phyloP scores from a whole-genome alignment of 2,113 vertebrate genomes.

The Chitala chitala region DNA sequence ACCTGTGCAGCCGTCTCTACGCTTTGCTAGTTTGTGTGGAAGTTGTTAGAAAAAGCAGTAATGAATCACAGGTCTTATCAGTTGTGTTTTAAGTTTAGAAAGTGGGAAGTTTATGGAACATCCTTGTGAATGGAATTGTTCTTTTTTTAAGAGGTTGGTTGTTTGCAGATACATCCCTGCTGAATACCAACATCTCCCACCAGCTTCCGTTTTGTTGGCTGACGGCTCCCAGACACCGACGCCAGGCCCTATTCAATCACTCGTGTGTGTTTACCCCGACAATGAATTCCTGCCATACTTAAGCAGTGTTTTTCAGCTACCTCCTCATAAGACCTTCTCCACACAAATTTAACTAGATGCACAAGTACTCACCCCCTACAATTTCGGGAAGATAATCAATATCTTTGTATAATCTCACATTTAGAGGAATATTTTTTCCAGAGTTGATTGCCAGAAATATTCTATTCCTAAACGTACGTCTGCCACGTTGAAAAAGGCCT shows the following conservation, averaged over 20 bases:
- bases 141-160: too few relatives aligned
- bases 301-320: slow-evolving; percentile 40
- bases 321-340: slow-evolving; percentile 23
- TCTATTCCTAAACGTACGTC: too few relatives aligned
- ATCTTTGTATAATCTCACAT: slow-evolving; percentile 19
- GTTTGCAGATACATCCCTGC: too few relatives aligned
- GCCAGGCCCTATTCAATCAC: slow-evolving; percentile 37
- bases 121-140: too few relatives aligned
- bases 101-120: too few relatives aligned
- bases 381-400: slow-evolving; percentile 32
- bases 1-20: too few relatives aligned
- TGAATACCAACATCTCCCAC: too few relatives aligned
- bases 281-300: slow-evolving; percentile 47
- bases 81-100: too few relatives aligned
- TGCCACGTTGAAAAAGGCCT: background rate
- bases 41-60: too few relatives aligned
- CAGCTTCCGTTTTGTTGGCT: too few relatives aligned
- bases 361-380: slow-evolving; percentile 23
- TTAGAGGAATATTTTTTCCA: slow-evolving; percentile 18
- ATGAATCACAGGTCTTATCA: too few relatives aligned
- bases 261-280: slow-evolving; percentile 39
- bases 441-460: slow-evolving; percentile 6
- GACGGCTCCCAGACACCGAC: background rate
- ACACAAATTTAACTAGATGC: background rate
- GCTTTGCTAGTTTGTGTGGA: too few relatives aligned